phyloP scores from a whole-genome alignment of 1,140 invertebrate genomes.

The Centruroides vittatus region DNA sequence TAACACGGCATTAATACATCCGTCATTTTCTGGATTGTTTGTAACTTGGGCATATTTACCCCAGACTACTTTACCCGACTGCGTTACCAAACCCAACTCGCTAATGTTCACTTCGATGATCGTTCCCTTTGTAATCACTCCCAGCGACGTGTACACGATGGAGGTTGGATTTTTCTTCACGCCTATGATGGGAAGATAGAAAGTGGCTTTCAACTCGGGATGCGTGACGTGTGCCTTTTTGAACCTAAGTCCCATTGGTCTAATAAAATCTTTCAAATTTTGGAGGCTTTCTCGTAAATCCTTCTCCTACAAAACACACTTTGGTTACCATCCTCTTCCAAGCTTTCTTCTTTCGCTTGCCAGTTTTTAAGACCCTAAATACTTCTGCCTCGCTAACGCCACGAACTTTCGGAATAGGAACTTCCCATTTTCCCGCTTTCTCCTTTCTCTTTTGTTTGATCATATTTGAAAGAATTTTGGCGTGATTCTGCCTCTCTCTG shows the following conservation, averaged over 20 bases:
- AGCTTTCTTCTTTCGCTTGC: slow-evolving; percentile 87
- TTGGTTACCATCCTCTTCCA: slow-evolving; percentile 99
- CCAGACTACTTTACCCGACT: slow-evolving; percentile 99
- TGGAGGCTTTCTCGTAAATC: slow-evolving; percentile 96
- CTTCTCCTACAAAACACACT: slow-evolving; percentile 94
- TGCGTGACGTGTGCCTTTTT: slow-evolving; percentile 98
- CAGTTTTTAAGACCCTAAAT: slow-evolving; percentile 86
- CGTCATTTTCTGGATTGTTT: slow-evolving; percentile 99
- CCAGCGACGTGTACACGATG: slow-evolving; percentile 88
- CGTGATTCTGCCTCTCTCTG: slow-evolving; percentile 80
- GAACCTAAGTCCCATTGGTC: slow-evolving; percentile 92
- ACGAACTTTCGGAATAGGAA: slow-evolving; percentile 95
- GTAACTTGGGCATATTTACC: slow-evolving; percentile 99
- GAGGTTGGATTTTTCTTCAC: slow-evolving; percentile 99
- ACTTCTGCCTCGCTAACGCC: slow-evolving; percentile 97
- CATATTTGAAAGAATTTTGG: slow-evolving; percentile 96
- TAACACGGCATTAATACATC: slow-evolving; percentile 97
- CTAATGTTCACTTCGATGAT: slow-evolving; percentile 97
- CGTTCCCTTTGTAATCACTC: slow-evolving; percentile 97
- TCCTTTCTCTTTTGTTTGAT: slow-evolving; percentile 99
- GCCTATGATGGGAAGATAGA: slow-evolving; percentile 92
- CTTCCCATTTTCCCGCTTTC: slow-evolving; percentile 99
- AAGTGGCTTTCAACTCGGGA: slow-evolving; percentile 98
- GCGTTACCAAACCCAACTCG: slow-evolving; percentile 95
- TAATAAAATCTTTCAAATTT: slow-evolving; percentile 98